Percentiles rank a stretch among this genome's conserved stretches.
These are phyloP conservation scores for Oscheius sp. DNA, from an alignment of 2,888 invertebrate genomes.

Conservation along the genomic window DNA sequence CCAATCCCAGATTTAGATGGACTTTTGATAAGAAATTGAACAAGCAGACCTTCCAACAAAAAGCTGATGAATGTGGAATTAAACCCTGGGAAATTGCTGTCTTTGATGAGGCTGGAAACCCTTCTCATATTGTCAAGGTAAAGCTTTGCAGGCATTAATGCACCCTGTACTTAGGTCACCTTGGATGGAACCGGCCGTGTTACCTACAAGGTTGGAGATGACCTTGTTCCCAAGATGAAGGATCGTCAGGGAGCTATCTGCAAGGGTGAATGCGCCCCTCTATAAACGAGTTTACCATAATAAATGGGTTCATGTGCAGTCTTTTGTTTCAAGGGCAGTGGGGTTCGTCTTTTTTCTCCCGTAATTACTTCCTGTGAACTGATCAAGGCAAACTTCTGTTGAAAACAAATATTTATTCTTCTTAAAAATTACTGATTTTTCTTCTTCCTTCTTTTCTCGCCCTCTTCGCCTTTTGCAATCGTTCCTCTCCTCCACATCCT, in stretches of 20 bases:
- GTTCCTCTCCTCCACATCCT: too few species aligned
- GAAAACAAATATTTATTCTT: too few species aligned
- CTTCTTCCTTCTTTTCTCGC: too few species aligned
- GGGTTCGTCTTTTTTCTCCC: not conserved
- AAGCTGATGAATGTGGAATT: slow-evolving; percentile 69
- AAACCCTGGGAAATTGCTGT: slow-evolving; percentile 64
- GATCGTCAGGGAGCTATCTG: slow-evolving; percentile 72
- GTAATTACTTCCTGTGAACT: too few species aligned
- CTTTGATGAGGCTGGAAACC: slow-evolving; percentile 63
- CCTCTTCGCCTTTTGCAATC: too few species aligned
- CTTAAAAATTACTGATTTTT: too few species aligned
- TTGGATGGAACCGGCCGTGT: slow-evolving; percentile 46
- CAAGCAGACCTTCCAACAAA: slow-evolving; percentile 70
- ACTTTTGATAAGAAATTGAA: slow-evolving; percentile 62
- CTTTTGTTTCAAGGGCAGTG: not conserved
- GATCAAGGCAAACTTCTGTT: too few species aligned
- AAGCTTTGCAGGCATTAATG: not conserved
- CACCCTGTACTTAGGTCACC: slow-evolving; percentile 36
- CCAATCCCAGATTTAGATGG: slow-evolving; percentile 68
- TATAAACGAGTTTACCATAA: slow-evolving; percentile 38
- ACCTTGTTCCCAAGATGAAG: slow-evolving; percentile 63
- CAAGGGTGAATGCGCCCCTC: slow-evolving; percentile 70
- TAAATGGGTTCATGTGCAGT: not conserved
- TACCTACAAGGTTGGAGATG: slow-evolving; percentile 63
- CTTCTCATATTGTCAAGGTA: slow-evolving; percentile 46